phyloP scores from a whole-genome alignment of 2,113 vertebrate species.

The Merops nubicus region DNA sequence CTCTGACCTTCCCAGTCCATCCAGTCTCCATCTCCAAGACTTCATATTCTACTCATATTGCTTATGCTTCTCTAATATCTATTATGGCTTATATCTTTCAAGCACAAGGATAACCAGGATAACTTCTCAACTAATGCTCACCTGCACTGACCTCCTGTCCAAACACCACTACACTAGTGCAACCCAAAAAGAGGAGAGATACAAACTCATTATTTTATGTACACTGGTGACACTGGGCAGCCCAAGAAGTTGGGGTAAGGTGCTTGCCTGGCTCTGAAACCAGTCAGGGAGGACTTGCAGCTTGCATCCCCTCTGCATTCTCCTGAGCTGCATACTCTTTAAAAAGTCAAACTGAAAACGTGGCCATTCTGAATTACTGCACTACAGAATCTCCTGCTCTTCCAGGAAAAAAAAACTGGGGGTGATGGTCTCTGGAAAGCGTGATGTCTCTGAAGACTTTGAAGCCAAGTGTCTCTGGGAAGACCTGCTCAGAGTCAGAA shows the following conservation, averaged over 20 bases:
- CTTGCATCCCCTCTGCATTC: background rate
- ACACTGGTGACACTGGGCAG: background rate
- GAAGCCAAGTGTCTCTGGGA: background rate
- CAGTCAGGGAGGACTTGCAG: background rate
- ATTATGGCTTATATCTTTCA: background rate
- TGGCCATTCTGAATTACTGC: background rate
- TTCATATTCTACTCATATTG: background rate
- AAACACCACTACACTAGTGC: background rate
- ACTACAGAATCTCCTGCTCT: background rate
- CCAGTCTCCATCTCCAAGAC: background rate
- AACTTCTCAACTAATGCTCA: background rate
- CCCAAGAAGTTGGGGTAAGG: background rate
- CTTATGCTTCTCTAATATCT: background rate
- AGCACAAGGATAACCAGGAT: too few species aligned
- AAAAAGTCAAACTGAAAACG: background rate
- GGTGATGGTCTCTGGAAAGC: background rate
- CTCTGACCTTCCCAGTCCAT: background rate
- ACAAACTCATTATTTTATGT: background rate
- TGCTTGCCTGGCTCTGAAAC: background rate
- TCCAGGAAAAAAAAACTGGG: background rate
- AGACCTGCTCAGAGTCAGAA: background rate
- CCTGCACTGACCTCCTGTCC: background rate
- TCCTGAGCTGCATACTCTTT: background rate
- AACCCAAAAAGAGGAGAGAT: background rate
- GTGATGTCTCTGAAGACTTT: background rate